Percentiles rank a stretch among this genome's conserved stretches.
Evolutionary conservation across 2,888 invertebrate species (phyloP).

Genomic region (Corbicula japonica): DNA sequence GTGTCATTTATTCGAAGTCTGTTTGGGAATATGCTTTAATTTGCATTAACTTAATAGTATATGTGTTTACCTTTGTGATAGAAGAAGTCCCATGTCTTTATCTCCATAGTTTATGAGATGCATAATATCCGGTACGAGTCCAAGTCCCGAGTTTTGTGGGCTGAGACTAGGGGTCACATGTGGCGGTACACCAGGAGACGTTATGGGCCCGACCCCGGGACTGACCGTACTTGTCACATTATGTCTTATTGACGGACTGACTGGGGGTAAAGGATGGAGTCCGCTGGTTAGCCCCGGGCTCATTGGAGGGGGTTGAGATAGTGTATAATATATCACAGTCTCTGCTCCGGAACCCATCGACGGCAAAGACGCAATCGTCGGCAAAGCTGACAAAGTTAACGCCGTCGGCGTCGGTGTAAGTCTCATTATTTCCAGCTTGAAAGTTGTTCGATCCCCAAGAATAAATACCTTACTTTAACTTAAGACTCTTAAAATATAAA

Average conservation of each 20-base stretch:
- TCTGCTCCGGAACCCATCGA: conserved; percentile 50
- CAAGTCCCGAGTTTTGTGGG: conserved; percentile 42
- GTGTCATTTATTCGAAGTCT: too few species aligned
- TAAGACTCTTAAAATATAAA: background rate
- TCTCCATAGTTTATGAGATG: conserved; percentile 76
- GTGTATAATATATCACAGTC: conserved; percentile 67
- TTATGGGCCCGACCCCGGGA: conserved; percentile 34
- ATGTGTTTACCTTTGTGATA: conserved; percentile 77
- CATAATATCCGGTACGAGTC: conserved; percentile 69
- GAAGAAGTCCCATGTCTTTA: conserved; percentile 77
- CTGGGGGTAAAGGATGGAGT: conserved; percentile 16
- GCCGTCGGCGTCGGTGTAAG: conserved; percentile 63
- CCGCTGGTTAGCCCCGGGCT: conserved; percentile 56
- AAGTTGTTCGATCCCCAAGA: background rate
- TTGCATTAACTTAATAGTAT: too few species aligned
- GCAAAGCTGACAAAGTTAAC: conserved; percentile 37
- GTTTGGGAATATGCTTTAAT: too few species aligned
- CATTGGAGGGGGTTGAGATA: conserved; percentile 64
- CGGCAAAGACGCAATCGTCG: conserved; percentile 40
- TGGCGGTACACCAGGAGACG: conserved; percentile 30
- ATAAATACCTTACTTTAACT: background rate
- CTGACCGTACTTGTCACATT: conserved; percentile 38
- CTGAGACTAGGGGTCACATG: conserved; percentile 64
- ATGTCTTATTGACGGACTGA: conserved; percentile 20
- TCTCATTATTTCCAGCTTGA: conserved; percentile 66